phyloP scores from a whole-genome alignment of 37 sponge, comb jelly and placozoan species.

The Agelas oroides region DNA sequence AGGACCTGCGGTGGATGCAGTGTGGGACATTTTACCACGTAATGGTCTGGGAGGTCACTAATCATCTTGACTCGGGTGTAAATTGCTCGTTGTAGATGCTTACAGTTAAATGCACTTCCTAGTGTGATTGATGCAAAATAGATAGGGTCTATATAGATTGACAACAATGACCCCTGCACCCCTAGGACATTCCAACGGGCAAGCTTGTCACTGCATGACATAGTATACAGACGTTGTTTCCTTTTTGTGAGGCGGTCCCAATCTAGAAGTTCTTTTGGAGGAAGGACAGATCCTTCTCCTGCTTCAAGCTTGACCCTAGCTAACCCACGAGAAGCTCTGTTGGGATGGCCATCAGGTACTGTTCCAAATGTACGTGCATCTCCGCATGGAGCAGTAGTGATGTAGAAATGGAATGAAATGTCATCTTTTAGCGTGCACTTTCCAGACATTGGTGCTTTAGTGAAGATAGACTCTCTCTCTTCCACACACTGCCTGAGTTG shows the following conservation, averaged over 20 bases:
- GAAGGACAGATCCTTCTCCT: conserved; percentile 86
- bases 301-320: conserved; percentile 87
- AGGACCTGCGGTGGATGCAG: conserved; percentile 48
- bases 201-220: conserved; percentile 95
- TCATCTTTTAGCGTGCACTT: conserved; percentile 63
- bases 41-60: conserved; percentile 42
- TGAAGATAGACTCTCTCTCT: conserved; percentile 57
- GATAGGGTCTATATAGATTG: conserved; percentile 82
- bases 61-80: conserved; percentile 63
- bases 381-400: conserved; percentile 93
- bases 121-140: conserved; percentile 85
- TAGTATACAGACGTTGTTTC: conserved; percentile 82
- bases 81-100: conserved; percentile 86
- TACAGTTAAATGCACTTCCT: conserved; percentile 61
- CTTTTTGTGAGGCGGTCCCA: conserved; percentile 85
- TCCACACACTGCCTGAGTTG: conserved; percentile 64
- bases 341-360: conserved; percentile 33
- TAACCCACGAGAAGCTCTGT: conserved; percentile 57
- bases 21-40: conserved; percentile 47
- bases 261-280: conserved; percentile 56
- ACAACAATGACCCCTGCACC: conserved; percentile 84
- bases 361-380: conserved; percentile 73
- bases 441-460: conserved; percentile 23
- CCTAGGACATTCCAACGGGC: conserved; percentile 92
- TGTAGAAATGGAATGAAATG: conserved; percentile 92